Base-by-base conservation (phyloP, 92 coral and sea anemone species). In the Chrysogorgia sp. region DNA sequence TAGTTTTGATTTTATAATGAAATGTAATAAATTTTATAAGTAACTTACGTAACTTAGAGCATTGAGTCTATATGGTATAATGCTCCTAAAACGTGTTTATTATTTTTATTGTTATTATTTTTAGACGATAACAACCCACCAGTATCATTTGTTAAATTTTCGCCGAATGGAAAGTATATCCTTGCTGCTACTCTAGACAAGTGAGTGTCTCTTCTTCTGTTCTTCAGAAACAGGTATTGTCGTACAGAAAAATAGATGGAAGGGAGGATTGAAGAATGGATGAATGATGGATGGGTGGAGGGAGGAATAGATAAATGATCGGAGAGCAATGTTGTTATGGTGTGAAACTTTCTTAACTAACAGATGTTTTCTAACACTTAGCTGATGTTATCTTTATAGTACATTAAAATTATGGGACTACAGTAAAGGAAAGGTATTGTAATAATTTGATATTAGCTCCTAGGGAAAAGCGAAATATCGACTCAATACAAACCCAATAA, bases 81-180 rank as follows among this genome's bases (percentile, higher is more conserved):
- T 56, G 1, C n/a, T n/a, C n/a, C n/a, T n/a, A n/a, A n/a, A n/a
- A 9, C 21, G 8, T 9, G 13, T 58, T 63, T 3, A 33, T 7
- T 9, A 19, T 34, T 15, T 58, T 58, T 7, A 14, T 40, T 14
- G 37, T 10, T 19, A 32, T 32, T 25, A 8, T 2, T 40, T 75
- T 13, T 79, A 94, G 98, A 94, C 87, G 98, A 94, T 74, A 93
- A 94, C 37, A 94, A 94, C 58, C 98, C 98, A 7, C 98, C 98
- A 2, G 98, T 94, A 50, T 94, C 98, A 29, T 94, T 94, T 81
- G 98, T 94, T 50, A 94, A 94, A 86, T 94, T 94, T 79, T 94
- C 98, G 53, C 98, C 98, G n/a, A 94, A 94, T 83, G 98, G 98
- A 64, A 94, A 94, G 84, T 94, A 94, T 64, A 94, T 94, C 14